These are phyloP conservation scores for Carassius gibelio DNA, from an alignment of 2,113 vertebrate species.

Conservation along the genomic window DNA sequence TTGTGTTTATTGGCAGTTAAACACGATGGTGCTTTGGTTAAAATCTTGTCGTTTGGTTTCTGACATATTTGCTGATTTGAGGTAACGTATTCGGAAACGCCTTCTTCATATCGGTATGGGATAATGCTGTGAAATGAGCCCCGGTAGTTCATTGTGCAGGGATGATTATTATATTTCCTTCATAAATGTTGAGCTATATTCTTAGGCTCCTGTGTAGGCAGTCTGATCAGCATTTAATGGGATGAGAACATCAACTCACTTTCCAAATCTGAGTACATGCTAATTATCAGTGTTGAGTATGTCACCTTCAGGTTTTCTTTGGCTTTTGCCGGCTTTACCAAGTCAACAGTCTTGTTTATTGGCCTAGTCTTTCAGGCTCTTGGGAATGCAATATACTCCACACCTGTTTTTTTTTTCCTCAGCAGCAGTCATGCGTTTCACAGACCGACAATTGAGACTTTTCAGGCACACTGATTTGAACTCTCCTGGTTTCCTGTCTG, in stretches of 20 bases:
- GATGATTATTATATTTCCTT: not conserved
- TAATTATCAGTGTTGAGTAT: not conserved
- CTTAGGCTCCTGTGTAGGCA: not conserved
- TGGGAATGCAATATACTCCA: conserved; percentile 51
- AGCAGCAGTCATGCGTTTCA: conserved; percentile 38
- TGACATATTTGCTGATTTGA: not conserved
- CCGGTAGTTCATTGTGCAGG: not conserved
- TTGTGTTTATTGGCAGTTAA: not conserved
- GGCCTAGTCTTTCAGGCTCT: conserved; percentile 46
- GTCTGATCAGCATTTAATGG: not conserved
- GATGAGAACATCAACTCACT: not conserved
- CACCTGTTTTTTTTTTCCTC: conserved; percentile 52
- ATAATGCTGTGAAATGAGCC: not conserved
- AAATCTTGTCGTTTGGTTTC: not conserved
- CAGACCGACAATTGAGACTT: conserved; percentile 21
- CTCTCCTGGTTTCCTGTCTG: not conserved
- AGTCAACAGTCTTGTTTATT: conserved; percentile 37
- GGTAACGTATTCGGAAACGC: not conserved
- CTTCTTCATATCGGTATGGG: not conserved
- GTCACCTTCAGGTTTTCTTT: not conserved
- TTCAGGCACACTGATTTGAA: not conserved
- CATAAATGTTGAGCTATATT: not conserved
- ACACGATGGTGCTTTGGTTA: not conserved
- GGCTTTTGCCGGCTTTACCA: conserved; percentile 7
- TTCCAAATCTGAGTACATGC: not conserved